A percentile compares a stretch with the other conserved stretches of the same genome.
phyloP scores from a whole-genome alignment of 2,888 invertebrate genomes.

The Netelia virgata region DNA sequence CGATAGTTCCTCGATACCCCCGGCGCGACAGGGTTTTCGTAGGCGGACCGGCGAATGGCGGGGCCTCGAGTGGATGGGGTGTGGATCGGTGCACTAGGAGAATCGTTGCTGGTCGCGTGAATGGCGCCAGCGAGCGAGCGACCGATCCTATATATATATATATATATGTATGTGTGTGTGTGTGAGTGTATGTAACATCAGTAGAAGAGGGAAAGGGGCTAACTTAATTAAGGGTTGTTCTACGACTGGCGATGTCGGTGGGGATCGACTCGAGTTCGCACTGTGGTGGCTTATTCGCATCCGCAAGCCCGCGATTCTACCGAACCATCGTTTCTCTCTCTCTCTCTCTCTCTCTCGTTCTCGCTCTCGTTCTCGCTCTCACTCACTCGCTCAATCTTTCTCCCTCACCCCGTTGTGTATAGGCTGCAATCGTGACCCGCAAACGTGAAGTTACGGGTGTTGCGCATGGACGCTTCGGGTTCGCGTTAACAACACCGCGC shows the following conservation, averaged over 20 bases:
- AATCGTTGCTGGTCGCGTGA: constrained; percentile 50
- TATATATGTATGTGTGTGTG: constrained; percentile 66
- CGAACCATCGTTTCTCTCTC: constrained; percentile 34
- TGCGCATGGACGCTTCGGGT: constrained; percentile 59
- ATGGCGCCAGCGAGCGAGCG: constrained; percentile 47
- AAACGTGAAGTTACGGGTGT: constrained; percentile 60
- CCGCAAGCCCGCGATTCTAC: constrained; percentile 42
- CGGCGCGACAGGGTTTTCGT: constrained; percentile 63
- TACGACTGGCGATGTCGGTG: constrained; percentile 78
- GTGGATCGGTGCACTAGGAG: constrained; percentile 45
- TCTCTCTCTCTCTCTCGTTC: constrained; percentile 37
- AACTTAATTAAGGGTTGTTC: constrained; percentile 84
- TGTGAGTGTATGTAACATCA: constrained; percentile 69
- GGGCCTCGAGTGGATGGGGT: constrained; percentile 21
- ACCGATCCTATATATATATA: constrained; percentile 33
- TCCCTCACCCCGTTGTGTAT: constrained; percentile 31
- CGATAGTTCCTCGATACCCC: constrained; percentile 81
- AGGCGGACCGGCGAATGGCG: constrained; percentile 14
- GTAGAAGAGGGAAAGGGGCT: constrained; percentile 72
- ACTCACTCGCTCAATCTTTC: constrained; percentile 9
- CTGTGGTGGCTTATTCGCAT: constrained; percentile 65
- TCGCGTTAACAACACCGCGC: constrained; percentile 62
- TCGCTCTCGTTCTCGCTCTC: constrained; percentile 33
- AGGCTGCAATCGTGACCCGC: constrained; percentile 53
- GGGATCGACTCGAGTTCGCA: constrained; percentile 74